Evolutionary conservation across 2,888 invertebrate species (phyloP).

Genomic region (Macrosiphum euphorbiae): DNA sequence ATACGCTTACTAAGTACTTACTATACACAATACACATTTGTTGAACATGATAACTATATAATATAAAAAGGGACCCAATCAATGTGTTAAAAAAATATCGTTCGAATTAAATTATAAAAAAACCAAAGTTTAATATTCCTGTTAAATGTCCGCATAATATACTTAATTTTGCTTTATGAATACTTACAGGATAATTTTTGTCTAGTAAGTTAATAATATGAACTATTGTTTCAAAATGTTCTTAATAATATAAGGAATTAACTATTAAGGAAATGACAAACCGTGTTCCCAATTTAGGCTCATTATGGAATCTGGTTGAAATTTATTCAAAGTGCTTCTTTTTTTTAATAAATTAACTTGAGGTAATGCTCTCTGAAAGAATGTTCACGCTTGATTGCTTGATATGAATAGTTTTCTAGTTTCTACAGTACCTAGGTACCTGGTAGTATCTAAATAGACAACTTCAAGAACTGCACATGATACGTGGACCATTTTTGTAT

Average conservation of each 20-base stretch:
- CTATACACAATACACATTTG: no score
- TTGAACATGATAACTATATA: no score
- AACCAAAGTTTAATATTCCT: no score
- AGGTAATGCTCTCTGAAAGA: neutral
- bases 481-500: neutral
- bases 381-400: neutral
- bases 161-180: neutral
- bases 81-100: no score
- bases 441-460: neutral
- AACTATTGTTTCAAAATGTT: neutral
- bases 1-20: no score
- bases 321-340: neutral
- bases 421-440: no score
- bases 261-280: neutral
- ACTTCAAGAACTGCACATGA: neutral
- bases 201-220: neutral
- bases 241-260: neutral
- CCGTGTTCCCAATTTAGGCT: neutral
- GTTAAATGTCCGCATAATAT: no score
- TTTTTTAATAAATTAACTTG: neutral
- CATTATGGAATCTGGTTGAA: neutral
- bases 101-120: no score
- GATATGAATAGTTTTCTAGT: neutral
- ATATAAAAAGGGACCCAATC: no score
- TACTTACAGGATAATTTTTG: neutral